Evolutionary conservation across 2,797 vertebrate species (phyloP).

Genomic region (Carduelis carduelis): DNA sequence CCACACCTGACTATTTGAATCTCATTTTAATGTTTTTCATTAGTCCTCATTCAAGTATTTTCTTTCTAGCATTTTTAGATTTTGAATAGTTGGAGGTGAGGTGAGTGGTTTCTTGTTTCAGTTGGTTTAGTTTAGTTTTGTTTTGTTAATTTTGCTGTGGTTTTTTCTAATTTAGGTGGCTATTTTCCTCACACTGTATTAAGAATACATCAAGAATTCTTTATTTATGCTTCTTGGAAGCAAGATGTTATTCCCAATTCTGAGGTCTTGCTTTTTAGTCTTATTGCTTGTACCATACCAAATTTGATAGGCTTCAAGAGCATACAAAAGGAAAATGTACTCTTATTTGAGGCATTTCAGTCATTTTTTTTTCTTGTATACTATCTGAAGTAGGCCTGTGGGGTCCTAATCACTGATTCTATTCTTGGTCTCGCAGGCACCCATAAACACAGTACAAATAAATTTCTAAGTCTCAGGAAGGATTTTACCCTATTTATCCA

Average conservation of each 20-base stretch:
- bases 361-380: background rate
- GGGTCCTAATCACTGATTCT: background rate
- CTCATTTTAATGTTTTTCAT: background rate
- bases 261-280: background rate
- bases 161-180: background rate
- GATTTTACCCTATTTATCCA: background rate
- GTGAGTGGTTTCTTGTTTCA: background rate
- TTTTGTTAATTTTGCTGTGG: background rate
- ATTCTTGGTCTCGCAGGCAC: background rate
- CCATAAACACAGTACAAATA: background rate
- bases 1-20: background rate
- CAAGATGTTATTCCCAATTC: background rate
- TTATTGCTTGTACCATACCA: background rate
- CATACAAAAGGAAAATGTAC: background rate
- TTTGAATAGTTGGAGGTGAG: rapidly evolving
- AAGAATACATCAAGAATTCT: background rate
- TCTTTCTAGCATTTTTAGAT: background rate
- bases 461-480: background rate
- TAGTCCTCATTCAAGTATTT: background rate
- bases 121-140: background rate
- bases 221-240: background rate
- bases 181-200: background rate
- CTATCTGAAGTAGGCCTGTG: background rate
- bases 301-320: background rate
- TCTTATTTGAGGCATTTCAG: background rate